Evolutionary conservation across 2,888 invertebrate species (phyloP).

Genomic region (Idaea dimidiata): DNA sequence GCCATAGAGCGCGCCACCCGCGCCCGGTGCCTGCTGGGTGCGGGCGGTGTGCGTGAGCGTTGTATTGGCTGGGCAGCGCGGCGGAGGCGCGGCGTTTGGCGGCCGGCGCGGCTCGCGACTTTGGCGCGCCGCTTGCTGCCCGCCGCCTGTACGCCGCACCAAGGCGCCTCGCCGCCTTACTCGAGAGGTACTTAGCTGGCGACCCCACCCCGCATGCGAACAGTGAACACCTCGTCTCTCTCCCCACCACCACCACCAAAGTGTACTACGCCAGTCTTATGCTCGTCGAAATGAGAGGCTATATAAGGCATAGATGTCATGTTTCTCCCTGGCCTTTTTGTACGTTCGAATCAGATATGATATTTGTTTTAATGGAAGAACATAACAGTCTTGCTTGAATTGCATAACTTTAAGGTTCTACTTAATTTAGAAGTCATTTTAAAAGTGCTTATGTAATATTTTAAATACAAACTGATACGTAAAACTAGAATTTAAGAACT

Average conservation of each 20-base stretch:
- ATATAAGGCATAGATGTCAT: no score
- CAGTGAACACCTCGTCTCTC: constrained; percentile 16
- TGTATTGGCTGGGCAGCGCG: constrained; percentile 72
- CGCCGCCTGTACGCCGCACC: constrained; percentile 86
- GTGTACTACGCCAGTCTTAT: no score
- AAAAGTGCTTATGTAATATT: no score
- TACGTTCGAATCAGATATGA: no score
- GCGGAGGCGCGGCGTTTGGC: constrained; percentile 56
- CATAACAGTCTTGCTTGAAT: no score
- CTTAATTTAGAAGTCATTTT: no score
- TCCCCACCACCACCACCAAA: constrained; percentile 12
- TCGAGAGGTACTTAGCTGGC: constrained; percentile 80
- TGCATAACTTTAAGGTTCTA: no score
- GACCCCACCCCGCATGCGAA: constrained; percentile 19
- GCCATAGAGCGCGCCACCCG: not conserved
- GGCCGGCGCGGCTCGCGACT: constrained; percentile 71
- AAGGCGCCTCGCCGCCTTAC: constrained; percentile 85
- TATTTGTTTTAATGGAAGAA: no score
- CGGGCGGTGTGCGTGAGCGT: constrained; percentile 58
- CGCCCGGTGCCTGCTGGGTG: constrained; percentile 7
- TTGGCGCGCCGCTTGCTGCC: constrained; percentile 83
- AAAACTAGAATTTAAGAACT: no score
- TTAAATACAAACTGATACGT: no score
- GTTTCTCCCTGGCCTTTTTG: no score
- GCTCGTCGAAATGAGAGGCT: no score